Evolutionary conservation across 2,113 vertebrate genomes (phyloP).

Genomic region (Paratilapia polleni): DNA sequence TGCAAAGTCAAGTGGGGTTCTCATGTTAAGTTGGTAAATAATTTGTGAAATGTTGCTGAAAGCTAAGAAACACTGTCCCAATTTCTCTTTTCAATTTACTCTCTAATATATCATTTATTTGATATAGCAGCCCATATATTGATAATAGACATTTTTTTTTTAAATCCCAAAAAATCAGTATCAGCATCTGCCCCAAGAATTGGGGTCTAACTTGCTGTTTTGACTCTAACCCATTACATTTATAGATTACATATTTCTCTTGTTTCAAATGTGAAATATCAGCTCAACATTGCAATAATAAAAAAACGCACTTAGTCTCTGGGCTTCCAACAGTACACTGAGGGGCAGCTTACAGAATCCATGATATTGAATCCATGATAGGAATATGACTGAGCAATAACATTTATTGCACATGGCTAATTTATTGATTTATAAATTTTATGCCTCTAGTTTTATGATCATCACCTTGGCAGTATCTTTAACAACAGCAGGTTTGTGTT

Average conservation of each 20-base stretch:
- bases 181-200: too few species aligned
- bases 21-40: too few species aligned
- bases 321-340: neutral
- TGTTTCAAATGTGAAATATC: neutral
- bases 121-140: neutral
- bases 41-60: neutral
- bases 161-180: too few species aligned
- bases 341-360: too few species aligned
- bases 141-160: neutral
- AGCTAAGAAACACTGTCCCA: neutral
- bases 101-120: neutral
- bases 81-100: neutral
- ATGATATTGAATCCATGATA: neutral
- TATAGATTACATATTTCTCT: neutral
- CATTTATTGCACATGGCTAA: neutral
- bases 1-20: too few species aligned
- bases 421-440: slow-evolving; percentile 4
- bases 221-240: too few species aligned
- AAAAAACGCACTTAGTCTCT: too few species aligned
- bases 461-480: neutral
- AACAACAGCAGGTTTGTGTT: slow-evolving; percentile 18
- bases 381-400: neutral
- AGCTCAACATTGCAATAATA: neutral
- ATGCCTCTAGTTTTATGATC: neutral
- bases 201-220: too few species aligned